Base-by-base conservation (phyloP, 1,140 invertebrate species). In the Calosoma granatense region DNA sequence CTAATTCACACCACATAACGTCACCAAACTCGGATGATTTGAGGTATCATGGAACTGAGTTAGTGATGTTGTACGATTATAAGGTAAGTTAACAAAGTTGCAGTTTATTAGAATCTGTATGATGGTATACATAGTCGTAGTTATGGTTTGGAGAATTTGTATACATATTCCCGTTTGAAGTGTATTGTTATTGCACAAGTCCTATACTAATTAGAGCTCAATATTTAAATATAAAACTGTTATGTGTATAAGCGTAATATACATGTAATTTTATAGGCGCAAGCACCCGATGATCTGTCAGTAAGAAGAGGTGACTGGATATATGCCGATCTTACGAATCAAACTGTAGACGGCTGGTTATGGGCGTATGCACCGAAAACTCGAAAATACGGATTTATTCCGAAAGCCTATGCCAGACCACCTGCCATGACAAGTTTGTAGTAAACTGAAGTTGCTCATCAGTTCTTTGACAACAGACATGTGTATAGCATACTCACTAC, bases 351-450 rank as follows among this genome's bases (percentile, higher is more conserved):
- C 67, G 92, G 92, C 11, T 96, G 92, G 92, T 74, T 96, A 22
- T 97, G 93, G 93, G 92, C 91, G 0, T 94, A 92, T 72, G 90
- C 92, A 9, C 91, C 92, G 0, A 93, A 93, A 74, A 89, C 89
- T 11, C 76, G 91, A 21, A 91, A 93, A 75, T 94, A 94, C 69
- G 94, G 94, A 12, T 96, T 95, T 72, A 94, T 97, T 64, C 94
- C 94, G 11, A 94, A 93, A 71, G 89, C 91, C 0, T 96, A 95
- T 69, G 92, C 92, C 0, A 78, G 90, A n/a, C 88, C 90, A 6
- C 92, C 92, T 1, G 91, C 90, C 51, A 94, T 93, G 83, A 95
- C 91, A 11, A 87, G 87, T 66, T 80, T 93, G 59, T 88, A 76
- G 81, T 30, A 9, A n/a, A n/a, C n/a, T n/a, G n/a, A n/a, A n/a